Evolutionary conservation across 2,888 invertebrate species (phyloP).

Genomic region (Latrodectus hesperus): DNA sequence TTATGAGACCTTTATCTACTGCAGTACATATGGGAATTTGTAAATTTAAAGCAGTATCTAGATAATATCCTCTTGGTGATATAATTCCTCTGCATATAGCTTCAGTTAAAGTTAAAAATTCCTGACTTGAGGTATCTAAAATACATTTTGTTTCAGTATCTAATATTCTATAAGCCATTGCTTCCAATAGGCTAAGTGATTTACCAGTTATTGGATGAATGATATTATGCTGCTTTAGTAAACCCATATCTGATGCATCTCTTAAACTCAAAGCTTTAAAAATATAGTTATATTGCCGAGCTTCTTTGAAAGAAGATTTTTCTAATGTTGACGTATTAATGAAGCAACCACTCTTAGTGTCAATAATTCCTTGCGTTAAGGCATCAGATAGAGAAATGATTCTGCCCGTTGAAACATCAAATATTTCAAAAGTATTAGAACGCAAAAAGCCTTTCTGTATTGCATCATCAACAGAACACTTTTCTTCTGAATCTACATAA

Average conservation of each 20-base stretch:
- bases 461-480: slow-evolving; percentile 87
- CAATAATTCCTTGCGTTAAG: slow-evolving; percentile 84
- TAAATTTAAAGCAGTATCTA: slow-evolving; percentile 84
- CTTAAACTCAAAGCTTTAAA: slow-evolving; percentile 92
- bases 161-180: slow-evolving; percentile 87
- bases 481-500: slow-evolving; percentile 90
- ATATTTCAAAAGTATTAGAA: slow-evolving; percentile 86
- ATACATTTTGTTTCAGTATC: slow-evolving; percentile 90
- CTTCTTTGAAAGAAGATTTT: slow-evolving; percentile 86
- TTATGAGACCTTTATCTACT: slow-evolving; percentile 84
- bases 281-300: slow-evolving; percentile 85
- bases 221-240: slow-evolving; percentile 85
- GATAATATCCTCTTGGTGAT: slow-evolving; percentile 83
- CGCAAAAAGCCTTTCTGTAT: slow-evolving; percentile 86
- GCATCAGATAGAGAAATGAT: slow-evolving; percentile 90
- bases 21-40: slow-evolving; percentile 88
- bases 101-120: slow-evolving; percentile 87
- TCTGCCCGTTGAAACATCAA: slow-evolving; percentile 85
- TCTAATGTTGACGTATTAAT: slow-evolving; percentile 84
- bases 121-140: slow-evolving; percentile 85
- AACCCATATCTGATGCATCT: slow-evolving; percentile 85
- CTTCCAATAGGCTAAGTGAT: slow-evolving; percentile 86
- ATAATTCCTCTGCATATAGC: slow-evolving; percentile 88
- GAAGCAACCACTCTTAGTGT: slow-evolving; percentile 88
- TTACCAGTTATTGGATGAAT: slow-evolving; percentile 86